A percentile compares a stretch with the other conserved stretches of the same genome.
Conservation (phyloP, 2,797 vertebrate species). For the Hydrophis major region DNA sequence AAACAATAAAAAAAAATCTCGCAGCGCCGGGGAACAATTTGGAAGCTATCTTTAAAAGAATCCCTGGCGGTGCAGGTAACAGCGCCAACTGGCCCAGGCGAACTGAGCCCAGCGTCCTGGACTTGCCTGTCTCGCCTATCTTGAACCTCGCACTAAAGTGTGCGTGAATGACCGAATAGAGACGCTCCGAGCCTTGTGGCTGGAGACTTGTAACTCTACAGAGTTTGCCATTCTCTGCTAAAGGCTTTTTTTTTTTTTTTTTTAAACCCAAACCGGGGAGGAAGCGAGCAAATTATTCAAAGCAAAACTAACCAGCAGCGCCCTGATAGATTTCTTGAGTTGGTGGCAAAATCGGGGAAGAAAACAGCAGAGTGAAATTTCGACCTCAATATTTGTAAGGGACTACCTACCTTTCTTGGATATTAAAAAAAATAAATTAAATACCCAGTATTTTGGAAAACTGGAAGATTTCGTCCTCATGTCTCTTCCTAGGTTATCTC, state of each 20-base stretch:
- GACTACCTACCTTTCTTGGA: constrained; percentile 44
- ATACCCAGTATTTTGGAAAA: constrained; percentile 62
- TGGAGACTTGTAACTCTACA: constrained; percentile 51
- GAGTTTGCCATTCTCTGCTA: constrained; percentile 55
- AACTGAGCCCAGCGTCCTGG: constrained; percentile 57
- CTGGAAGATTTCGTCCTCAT: constrained; percentile 38
- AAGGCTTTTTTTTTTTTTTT: not conserved
- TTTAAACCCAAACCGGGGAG: not conserved
- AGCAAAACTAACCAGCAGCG: constrained; percentile 19
- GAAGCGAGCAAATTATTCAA: constrained; percentile 48
- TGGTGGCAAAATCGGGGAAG: constrained; percentile 58
- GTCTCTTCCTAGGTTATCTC: constrained; percentile 23
- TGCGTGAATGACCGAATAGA: constrained; percentile 43
- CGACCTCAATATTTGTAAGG: constrained; percentile 48
- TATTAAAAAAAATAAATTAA: constrained; percentile 28
- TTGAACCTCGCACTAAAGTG: constrained; percentile 42
- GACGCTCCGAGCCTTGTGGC: constrained; percentile 64
- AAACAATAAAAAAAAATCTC: constrained; percentile 21
- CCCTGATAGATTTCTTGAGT: constrained; percentile 51
- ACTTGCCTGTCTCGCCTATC: constrained; percentile 57
- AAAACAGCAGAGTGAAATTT: constrained; percentile 55
- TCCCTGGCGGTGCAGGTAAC: constrained; percentile 56
- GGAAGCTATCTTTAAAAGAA: constrained; percentile 22
- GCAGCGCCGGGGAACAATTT: not conserved
- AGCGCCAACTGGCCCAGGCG: constrained; percentile 57